Percentiles rank a stretch among this genome's conserved stretches.
phyloP scores from a whole-genome alignment of 2,888 invertebrate genomes.

The Muschampia staudingeri region DNA sequence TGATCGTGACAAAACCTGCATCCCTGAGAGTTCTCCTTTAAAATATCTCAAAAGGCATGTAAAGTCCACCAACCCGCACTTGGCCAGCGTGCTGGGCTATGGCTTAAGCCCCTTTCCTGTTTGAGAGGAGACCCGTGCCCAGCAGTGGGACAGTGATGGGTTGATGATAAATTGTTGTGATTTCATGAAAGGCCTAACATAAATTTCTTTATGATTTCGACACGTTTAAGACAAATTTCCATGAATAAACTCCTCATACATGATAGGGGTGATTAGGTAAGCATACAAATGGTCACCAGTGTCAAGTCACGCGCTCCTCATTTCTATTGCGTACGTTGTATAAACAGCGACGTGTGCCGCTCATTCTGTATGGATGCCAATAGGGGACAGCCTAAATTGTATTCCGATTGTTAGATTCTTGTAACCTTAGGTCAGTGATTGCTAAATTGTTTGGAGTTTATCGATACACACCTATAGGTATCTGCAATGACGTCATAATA shows the following conservation, averaged over 20 bases:
- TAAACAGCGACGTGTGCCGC: slow-evolving; percentile 54
- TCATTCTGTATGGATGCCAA: slow-evolving; percentile 57
- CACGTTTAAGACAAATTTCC: background rate
- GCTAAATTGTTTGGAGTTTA: slow-evolving; percentile 17
- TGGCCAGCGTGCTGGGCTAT: too few species aligned
- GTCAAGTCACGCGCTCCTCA: slow-evolving; percentile 30
- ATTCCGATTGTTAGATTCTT: slow-evolving; percentile 58
- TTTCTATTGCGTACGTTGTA: slow-evolving; percentile 46
- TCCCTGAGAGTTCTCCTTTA: too few species aligned
- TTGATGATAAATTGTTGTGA: too few species aligned
- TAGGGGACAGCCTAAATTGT: slow-evolving; percentile 72
- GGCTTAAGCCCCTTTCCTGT: too few species aligned
- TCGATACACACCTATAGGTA: too few species aligned
- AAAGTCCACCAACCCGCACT: too few species aligned
- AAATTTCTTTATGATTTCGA: background rate
- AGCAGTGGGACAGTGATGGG: too few species aligned
- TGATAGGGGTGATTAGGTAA: background rate
- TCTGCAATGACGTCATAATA: too few species aligned
- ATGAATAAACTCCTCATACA: background rate
- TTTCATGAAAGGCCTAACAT: too few species aligned
- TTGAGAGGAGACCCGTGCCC: too few species aligned
- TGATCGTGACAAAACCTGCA: too few species aligned
- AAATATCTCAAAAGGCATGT: too few species aligned
- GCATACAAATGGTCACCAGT: background rate
- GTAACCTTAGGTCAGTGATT: slow-evolving; percentile 30